phyloP scores from a whole-genome alignment of 2,888 invertebrate species.

The Pristionchus entomophagus region DNA sequence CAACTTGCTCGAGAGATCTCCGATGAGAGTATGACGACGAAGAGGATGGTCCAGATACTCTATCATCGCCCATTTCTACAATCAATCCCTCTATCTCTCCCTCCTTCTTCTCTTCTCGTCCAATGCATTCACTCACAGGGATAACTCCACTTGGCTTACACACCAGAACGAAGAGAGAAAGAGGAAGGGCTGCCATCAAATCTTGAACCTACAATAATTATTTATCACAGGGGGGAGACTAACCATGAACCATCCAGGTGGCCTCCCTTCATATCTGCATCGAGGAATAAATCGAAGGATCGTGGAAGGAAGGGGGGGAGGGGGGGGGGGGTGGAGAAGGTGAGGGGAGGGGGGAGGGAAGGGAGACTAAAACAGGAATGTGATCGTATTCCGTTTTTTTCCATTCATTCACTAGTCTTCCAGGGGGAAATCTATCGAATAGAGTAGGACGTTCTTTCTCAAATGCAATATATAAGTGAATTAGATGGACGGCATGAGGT shows the following conservation, averaged over 20 bases:
- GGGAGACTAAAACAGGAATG: constrained; percentile 49
- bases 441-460: constrained; percentile 31
- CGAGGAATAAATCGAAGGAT: constrained; percentile 66
- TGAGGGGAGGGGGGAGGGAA: too few species aligned
- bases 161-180: constrained; percentile 63
- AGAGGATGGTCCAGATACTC: constrained; percentile 60
- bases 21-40: constrained; percentile 62
- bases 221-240: too few species aligned
- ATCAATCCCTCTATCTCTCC: not conserved
- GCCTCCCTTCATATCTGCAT: constrained; percentile 48
- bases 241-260: constrained; percentile 69
- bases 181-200: constrained; percentile 62
- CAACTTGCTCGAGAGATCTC: constrained; percentile 61
- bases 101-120: too few species aligned
- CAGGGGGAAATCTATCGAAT: constrained; percentile 52
- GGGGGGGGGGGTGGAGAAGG: too few species aligned
- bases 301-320: too few species aligned
- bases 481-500: too few species aligned
- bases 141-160: constrained; percentile 48
- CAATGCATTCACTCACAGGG: constrained; percentile 1
- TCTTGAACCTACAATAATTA: constrained; percentile 55
- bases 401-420: constrained; percentile 48
- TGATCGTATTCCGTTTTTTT: constrained; percentile 44
- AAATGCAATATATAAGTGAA: not conserved
- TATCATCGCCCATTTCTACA: constrained; percentile 47